A percentile compares a stretch with the other conserved stretches of the same genome.
phyloP scores from a whole-genome alignment of 2,797 vertebrate species.

The Micromesistius poutassou region DNA sequence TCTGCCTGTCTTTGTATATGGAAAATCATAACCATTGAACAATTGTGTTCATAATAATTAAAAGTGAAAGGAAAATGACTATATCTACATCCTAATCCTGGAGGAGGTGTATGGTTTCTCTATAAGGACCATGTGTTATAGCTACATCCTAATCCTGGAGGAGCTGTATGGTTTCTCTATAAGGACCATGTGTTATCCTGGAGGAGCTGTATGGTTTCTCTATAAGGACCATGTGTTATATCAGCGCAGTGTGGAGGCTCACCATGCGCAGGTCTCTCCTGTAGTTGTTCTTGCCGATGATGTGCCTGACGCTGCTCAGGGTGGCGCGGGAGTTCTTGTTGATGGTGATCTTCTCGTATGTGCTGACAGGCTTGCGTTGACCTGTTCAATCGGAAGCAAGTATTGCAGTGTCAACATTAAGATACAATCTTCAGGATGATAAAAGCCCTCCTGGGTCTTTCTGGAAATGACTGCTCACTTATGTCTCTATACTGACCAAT shows the following conservation, averaged over 20 bases:
- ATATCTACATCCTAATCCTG: too few relatives aligned
- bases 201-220: too few relatives aligned
- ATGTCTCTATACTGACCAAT: neutral
- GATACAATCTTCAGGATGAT: neutral
- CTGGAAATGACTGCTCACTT: neutral
- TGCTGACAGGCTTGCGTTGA: conserved; percentile 81
- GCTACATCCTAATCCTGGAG: too few relatives aligned
- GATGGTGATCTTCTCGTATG: conserved; percentile 85
- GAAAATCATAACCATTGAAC: too few relatives aligned
- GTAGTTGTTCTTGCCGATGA: conserved; percentile 90
- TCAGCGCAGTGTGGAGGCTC: conserved; percentile 30
- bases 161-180: too few relatives aligned
- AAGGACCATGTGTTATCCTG: neutral
- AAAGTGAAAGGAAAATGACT: too few relatives aligned
- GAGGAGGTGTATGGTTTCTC: too few relatives aligned
- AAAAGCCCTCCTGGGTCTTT: neutral
- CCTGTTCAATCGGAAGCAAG: conserved; percentile 56
- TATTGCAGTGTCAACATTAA: neutral
- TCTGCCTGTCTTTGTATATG: too few relatives aligned
- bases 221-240: neutral
- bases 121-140: neutral
- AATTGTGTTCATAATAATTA: too few relatives aligned
- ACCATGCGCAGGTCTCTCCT: conserved; percentile 89
- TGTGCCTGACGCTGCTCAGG: conserved; percentile 85
- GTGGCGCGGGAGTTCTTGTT: conserved; percentile 90